A percentile compares a stretch with the other conserved stretches of the same genome.
These are phyloP conservation scores for Bombus waltoni DNA, from an alignment of 1,140 invertebrate genomes.

Conservation along the genomic window DNA sequence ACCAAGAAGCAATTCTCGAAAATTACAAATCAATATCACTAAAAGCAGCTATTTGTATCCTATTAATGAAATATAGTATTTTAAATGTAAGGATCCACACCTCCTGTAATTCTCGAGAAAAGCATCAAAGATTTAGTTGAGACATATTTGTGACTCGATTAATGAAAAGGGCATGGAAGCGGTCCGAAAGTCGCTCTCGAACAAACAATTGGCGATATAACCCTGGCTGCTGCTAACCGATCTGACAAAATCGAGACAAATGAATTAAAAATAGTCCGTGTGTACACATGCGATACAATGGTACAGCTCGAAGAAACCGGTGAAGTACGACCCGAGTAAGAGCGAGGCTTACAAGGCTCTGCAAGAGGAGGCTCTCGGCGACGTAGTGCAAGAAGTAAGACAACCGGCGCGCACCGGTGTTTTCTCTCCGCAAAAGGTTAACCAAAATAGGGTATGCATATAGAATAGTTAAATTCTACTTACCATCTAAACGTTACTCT, in stretches of 20 bases:
- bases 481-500: constrained; percentile 11
- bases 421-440: constrained; percentile 86
- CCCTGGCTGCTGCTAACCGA: constrained; percentile 73
- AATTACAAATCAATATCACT: constrained; percentile 26
- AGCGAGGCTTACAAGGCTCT: constrained; percentile 93
- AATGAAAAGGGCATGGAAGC: constrained; percentile 36
- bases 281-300: constrained; percentile 66
- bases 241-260: constrained; percentile 59
- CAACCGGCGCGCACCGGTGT: constrained; percentile 88
- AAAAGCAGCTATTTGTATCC: background rate
- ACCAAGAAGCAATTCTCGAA: constrained; percentile 47
- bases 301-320: constrained; percentile 85
- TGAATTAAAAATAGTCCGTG: constrained; percentile 61
- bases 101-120: constrained; percentile 19
- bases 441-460: constrained; percentile 76
- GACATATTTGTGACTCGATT: constrained; percentile 31
- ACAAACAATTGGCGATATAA: constrained; percentile 69
- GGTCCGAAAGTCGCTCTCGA: constrained; percentile 62
- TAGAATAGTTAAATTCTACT: background rate
- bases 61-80: background rate
- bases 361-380: constrained; percentile 87
- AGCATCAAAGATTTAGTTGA: constrained; percentile 12
- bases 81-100: background rate
- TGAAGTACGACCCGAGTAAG: constrained; percentile 91
- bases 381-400: constrained; percentile 86